A percentile compares a stretch with the other conserved stretches of the same genome.
phyloP scores from a whole-genome alignment of 2,797 vertebrate genomes.

The Syngnathus acus region DNA sequence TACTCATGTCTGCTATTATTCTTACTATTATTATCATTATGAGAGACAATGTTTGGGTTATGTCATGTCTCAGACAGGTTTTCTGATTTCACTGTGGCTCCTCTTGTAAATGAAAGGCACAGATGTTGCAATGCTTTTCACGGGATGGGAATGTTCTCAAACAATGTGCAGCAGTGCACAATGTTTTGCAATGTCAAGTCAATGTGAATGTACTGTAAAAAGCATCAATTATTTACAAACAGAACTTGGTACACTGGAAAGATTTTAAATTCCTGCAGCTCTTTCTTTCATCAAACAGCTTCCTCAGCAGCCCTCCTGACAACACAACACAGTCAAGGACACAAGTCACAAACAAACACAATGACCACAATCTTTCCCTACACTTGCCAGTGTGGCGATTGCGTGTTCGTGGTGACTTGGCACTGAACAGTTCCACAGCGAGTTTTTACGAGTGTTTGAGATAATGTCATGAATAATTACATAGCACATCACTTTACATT shows the following conservation, averaged over 20 bases:
- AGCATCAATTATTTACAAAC: slow-evolving; percentile 60
- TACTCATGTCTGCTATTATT: not conserved
- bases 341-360: not conserved
- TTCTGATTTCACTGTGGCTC: not conserved
- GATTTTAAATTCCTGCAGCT: slow-evolving; percentile 55
- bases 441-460: slow-evolving; percentile 5
- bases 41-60: not conserved
- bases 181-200: slow-evolving; percentile 54
- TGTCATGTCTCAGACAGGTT: not conserved
- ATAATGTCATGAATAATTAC: slow-evolving; percentile 38
- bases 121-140: slow-evolving; percentile 19
- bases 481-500: slow-evolving; percentile 36
- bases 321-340: not conserved
- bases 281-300: slow-evolving; percentile 41
- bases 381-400: not conserved
- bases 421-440: not conserved
- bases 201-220: slow-evolving; percentile 58
- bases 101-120: not conserved
- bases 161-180: slow-evolving; percentile 42
- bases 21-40: not conserved
- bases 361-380: not conserved
- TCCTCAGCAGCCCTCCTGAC: not conserved
- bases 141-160: slow-evolving; percentile 44
- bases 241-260: slow-evolving; percentile 58
- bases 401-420: not conserved